phyloP scores from a whole-genome alignment of 2,888 invertebrate species.

The Notocelia uddmanniana region DNA sequence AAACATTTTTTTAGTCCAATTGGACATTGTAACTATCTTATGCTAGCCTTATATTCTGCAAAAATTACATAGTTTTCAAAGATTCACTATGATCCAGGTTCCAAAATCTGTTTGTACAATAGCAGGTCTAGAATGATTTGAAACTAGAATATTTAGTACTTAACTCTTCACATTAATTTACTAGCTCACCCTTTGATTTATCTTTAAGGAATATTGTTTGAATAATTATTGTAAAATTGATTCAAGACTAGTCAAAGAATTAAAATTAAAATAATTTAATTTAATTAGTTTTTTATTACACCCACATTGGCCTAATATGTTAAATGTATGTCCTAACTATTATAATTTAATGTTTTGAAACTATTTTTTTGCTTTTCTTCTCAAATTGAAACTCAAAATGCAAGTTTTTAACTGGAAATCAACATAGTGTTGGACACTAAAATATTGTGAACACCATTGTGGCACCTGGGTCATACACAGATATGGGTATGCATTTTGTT shows the following conservation, averaged over 20 bases:
- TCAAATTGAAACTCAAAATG: no score
- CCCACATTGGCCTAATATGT: not conserved
- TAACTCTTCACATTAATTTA: constrained; percentile 36
- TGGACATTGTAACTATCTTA: constrained; percentile 13
- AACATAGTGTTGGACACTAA: no score
- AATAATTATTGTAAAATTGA: constrained; percentile 60
- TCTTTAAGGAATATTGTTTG: constrained; percentile 52
- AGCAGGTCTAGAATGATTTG: constrained; percentile 15
- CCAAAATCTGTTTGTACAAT: constrained; percentile 7
- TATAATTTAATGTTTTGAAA: no score
- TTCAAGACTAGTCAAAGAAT: constrained; percentile 76
- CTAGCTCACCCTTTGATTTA: constrained; percentile 40
- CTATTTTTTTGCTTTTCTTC: no score
- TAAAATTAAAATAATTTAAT: constrained; percentile 50
- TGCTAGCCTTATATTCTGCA: constrained; percentile 9
- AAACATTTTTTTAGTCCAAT: not conserved
- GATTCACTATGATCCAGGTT: not conserved
- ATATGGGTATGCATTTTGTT: no score
- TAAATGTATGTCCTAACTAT: no score
- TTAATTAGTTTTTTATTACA: constrained; percentile 39
- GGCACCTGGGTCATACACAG: no score
- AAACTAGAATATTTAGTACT: constrained; percentile 39
- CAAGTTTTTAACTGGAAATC: no score
- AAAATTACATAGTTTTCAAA: not conserved
- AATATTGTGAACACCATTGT: no score